Evolutionary conservation across 1,140 invertebrate species (phyloP).

Genomic region (Odontomachus brunneus): DNA sequence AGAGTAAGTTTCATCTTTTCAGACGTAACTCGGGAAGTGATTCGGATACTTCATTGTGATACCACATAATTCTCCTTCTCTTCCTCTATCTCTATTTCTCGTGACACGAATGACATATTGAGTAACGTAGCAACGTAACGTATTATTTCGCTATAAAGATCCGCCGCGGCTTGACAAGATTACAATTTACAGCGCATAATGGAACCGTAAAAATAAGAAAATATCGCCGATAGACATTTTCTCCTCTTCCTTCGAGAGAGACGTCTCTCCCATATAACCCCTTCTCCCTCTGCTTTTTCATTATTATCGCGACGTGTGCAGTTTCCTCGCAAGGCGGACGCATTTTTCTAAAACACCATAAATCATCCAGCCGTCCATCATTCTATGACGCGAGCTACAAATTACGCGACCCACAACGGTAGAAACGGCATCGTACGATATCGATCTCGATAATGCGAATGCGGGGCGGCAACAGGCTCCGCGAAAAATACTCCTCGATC

Average conservation of each 20-base stretch:
- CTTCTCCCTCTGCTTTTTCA: not conserved
- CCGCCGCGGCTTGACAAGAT: not conserved
- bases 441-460: slow-evolving; percentile 37
- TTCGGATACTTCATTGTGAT: no score
- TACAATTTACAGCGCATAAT: not conserved
- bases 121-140: not conserved
- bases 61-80: no score
- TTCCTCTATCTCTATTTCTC: no score
- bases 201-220: slow-evolving; percentile 18
- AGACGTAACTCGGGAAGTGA: not conserved
- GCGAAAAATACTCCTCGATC: slow-evolving; percentile 49
- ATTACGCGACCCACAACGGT: slow-evolving; percentile 42
- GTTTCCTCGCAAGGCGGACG: slow-evolving; percentile 14
- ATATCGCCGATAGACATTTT: slow-evolving; percentile 3
- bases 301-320: slow-evolving; percentile 34
- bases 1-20: not conserved
- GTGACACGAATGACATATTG: not conserved
- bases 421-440: slow-evolving; percentile 54
- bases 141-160: not conserved
- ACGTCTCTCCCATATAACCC: not conserved
- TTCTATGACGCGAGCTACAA: slow-evolving; percentile 37
- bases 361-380: slow-evolving; percentile 53
- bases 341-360: slow-evolving; percentile 53
- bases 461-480: slow-evolving; percentile 18
- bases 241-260: not conserved